Conservation (phyloP, 1,140 invertebrate species). For the Lepidostoma basale region DNA sequence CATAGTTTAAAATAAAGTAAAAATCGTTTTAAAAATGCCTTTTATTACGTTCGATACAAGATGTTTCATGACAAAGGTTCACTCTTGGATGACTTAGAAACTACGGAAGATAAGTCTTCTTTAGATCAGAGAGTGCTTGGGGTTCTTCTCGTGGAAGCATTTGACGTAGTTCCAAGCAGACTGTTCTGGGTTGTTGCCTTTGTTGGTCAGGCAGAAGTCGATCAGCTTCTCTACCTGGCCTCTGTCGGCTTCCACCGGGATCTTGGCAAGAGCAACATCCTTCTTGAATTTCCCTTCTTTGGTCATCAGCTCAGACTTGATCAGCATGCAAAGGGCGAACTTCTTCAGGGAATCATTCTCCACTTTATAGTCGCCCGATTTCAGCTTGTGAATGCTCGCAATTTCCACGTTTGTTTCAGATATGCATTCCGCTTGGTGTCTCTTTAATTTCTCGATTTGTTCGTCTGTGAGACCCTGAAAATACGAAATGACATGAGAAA, state of each 20-base stretch:
- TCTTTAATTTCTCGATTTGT: slow-evolving; percentile 59
- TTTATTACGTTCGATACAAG: no score
- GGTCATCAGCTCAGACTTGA: slow-evolving; percentile 59
- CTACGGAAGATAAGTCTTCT: not conserved
- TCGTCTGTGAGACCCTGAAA: slow-evolving; percentile 58
- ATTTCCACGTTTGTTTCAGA: slow-evolving; percentile 44
- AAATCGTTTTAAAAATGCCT: no score
- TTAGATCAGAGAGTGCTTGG: slow-evolving; percentile 56
- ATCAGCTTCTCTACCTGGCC: slow-evolving; percentile 55
- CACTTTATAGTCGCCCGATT: slow-evolving; percentile 55
- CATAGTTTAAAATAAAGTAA: no score
- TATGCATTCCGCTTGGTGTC: slow-evolving; percentile 55
- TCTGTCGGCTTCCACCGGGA: slow-evolving; percentile 56
- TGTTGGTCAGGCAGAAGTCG: slow-evolving; percentile 55
- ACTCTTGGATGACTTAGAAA: slow-evolving; percentile 3
- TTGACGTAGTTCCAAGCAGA: slow-evolving; percentile 62
- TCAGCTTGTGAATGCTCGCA: slow-evolving; percentile 51
- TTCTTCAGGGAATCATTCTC: slow-evolving; percentile 58
- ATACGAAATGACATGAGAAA: no score
- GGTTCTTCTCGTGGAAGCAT: slow-evolving; percentile 62
- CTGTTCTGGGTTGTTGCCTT: slow-evolving; percentile 58
- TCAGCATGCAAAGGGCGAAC: slow-evolving; percentile 56
- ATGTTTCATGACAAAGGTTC: slow-evolving; percentile 18
- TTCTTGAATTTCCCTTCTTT: slow-evolving; percentile 62
- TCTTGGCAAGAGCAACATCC: slow-evolving; percentile 57